A percentile compares a stretch with the other conserved stretches of the same genome.
phyloP scores from a whole-genome alignment of 2,113 vertebrate species.

The Labrus mixtus region DNA sequence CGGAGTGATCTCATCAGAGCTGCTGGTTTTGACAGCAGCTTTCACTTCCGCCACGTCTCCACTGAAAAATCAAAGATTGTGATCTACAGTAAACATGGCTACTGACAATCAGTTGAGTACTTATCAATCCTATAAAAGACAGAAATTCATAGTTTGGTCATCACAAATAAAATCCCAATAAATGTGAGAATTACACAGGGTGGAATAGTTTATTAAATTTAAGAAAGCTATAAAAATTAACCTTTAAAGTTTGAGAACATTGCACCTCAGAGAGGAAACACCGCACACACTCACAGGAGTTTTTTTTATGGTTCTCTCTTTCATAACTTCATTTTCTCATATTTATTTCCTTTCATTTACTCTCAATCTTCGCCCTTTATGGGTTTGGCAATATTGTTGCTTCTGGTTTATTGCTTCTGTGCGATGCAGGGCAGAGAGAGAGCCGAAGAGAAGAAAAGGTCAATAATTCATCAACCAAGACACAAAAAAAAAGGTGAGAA shows the following conservation, averaged over 20 bases:
- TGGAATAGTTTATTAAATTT: neutral
- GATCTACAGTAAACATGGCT: neutral
- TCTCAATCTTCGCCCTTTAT: constrained; percentile 27
- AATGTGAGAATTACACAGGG: neutral
- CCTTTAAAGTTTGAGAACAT: constrained; percentile 2
- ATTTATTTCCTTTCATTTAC: constrained; percentile 67
- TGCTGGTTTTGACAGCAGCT: constrained; percentile 29
- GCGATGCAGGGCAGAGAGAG: constrained; percentile 16
- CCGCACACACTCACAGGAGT: neutral
- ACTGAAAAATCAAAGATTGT: constrained; percentile 18
- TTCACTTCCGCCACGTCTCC: neutral
- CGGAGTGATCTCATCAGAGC: constrained; percentile 6
- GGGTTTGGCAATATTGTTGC: constrained; percentile 47
- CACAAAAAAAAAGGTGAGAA: neutral
- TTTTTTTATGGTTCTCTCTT: constrained; percentile 5
- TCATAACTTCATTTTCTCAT: constrained; percentile 33
- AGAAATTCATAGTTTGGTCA: neutral
- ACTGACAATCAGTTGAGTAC: neutral
- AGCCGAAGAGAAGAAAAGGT: constrained; percentile 30
- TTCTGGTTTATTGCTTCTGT: constrained; percentile 55
- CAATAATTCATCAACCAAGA: constrained; percentile 55
- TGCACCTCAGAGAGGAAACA: constrained; percentile 29
- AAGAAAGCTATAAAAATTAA: neutral
- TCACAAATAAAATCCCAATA: constrained; percentile 1
- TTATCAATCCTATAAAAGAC: neutral